phyloP scores from a whole-genome alignment of 1,140 invertebrate genomes.

The Mizuhopecten yessoensis region DNA sequence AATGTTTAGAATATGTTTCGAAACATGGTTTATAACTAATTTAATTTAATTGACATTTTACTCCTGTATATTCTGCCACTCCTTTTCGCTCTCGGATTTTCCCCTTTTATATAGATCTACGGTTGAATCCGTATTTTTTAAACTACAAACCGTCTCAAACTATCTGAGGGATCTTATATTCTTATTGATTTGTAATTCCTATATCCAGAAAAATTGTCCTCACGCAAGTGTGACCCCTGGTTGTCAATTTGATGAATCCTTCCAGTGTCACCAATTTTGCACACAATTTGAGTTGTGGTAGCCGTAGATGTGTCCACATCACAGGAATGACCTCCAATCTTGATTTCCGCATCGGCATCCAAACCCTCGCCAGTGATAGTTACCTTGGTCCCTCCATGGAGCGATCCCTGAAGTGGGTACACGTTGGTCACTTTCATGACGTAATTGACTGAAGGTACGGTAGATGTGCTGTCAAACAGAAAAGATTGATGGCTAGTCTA shows the following conservation, averaged over 20 bases:
- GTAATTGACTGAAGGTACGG: conserved; percentile 60
- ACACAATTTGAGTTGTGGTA: conserved; percentile 69
- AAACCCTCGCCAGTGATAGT: conserved; percentile 77
- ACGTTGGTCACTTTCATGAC: conserved; percentile 69
- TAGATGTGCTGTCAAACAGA: conserved; percentile 56
- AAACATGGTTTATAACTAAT: too few relatives aligned
- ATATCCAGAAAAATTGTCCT: conserved; percentile 2
- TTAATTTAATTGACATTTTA: too few relatives aligned
- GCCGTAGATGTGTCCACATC: conserved; percentile 60
- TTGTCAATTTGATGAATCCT: conserved; percentile 69
- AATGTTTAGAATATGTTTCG: too few relatives aligned
- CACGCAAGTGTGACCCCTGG: conserved; percentile 69
- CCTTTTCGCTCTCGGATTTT: too few relatives aligned
- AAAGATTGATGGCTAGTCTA: too few relatives aligned
- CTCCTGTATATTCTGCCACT: too few relatives aligned
- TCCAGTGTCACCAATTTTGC: conserved; percentile 70
- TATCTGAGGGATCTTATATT: too few relatives aligned
- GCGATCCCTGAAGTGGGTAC: conserved; percentile 72
- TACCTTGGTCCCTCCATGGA: conserved; percentile 77
- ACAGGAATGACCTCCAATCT: conserved; percentile 70
- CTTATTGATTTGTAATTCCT: too few relatives aligned
- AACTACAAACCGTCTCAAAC: too few relatives aligned
- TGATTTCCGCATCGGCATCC: conserved; percentile 68
- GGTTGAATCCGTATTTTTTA: too few relatives aligned
- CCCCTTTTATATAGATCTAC: too few relatives aligned